A percentile compares a stretch with the other conserved stretches of the same genome.
Evolutionary conservation across 2,113 vertebrate species (phyloP).

Genomic region (Stictonetta naevosa): DNA sequence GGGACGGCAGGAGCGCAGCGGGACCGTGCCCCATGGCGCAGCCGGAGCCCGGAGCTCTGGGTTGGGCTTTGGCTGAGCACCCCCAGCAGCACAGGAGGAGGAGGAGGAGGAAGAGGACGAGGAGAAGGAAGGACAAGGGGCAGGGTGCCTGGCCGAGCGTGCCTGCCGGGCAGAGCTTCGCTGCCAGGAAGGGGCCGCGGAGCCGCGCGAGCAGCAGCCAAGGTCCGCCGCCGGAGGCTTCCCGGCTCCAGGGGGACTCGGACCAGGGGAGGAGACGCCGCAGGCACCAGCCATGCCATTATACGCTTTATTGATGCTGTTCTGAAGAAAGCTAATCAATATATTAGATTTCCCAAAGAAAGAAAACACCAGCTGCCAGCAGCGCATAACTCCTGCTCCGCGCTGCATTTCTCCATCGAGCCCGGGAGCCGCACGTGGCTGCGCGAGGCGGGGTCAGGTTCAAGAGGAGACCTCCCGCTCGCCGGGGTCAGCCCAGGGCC

Average conservation of each 20-base stretch:
- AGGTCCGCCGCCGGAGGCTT: constrained; percentile 22
- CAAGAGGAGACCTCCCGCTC: constrained; percentile 1
- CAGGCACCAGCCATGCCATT: constrained; percentile 71
- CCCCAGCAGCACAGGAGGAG: not conserved
- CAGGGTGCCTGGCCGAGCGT: not conserved
- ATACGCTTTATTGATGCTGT: constrained; percentile 74
- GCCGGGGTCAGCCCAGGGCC: constrained; percentile 14
- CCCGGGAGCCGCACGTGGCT: not conserved
- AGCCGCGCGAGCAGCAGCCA: not conserved
- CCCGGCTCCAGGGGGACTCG: constrained; percentile 46
- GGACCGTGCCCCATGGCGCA: fast-evolving
- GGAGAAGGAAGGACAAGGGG: not conserved
- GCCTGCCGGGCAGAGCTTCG: not conserved
- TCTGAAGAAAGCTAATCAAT: constrained; percentile 79
- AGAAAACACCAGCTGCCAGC: constrained; percentile 73
- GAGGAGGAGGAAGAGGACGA: not conserved
- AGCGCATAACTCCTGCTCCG: constrained; percentile 41
- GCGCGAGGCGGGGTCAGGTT: constrained; percentile 45
- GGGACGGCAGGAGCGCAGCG: not conserved
- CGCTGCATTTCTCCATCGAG: constrained; percentile 44
- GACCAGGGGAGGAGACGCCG: constrained; percentile 58
- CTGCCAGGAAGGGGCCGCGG: not conserved
- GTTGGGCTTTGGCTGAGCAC: not conserved
- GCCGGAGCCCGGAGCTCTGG: not conserved
- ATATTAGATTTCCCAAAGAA: constrained; percentile 79